Conservation (phyloP, 2,888 invertebrate genomes). For the Pemphredon lugubris region DNA sequence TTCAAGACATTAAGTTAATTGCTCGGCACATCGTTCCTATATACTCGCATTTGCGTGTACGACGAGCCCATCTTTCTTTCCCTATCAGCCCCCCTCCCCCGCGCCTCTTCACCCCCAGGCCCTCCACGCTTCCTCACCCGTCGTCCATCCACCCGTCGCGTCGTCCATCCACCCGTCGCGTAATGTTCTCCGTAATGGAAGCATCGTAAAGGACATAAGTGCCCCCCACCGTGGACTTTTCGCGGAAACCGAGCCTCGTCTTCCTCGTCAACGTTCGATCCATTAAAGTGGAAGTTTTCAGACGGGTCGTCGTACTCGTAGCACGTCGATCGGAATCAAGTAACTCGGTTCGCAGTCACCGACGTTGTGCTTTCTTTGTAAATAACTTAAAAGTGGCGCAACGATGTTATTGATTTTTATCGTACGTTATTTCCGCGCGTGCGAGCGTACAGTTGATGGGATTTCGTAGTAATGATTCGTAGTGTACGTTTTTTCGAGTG, state of each 20-base stretch:
- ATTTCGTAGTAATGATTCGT: too few relatives aligned
- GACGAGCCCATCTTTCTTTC: conserved; percentile 63
- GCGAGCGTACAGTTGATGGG: too few relatives aligned
- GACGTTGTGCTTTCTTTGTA: conserved; percentile 46
- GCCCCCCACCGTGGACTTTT: conserved; percentile 47
- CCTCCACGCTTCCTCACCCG: too few relatives aligned
- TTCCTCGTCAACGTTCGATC: conserved; percentile 48
- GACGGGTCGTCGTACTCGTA: conserved; percentile 32
- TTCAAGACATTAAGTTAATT: conserved; percentile 72
- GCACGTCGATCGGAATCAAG: conserved; percentile 19
- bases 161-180: conserved; percentile 42
- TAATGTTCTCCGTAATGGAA: conserved; percentile 64
- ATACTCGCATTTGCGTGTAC: conserved; percentile 65
- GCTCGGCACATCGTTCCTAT: conserved; percentile 65
- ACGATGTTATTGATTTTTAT: too few relatives aligned
- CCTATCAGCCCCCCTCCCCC: conserved; percentile 35
- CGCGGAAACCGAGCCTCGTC: conserved; percentile 40
- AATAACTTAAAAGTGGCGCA: too few relatives aligned
- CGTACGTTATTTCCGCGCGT: too few relatives aligned
- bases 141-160: too few relatives aligned
- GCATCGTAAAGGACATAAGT: conserved; percentile 61
- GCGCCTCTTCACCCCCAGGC: too few relatives aligned
- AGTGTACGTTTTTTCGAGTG: too few relatives aligned
- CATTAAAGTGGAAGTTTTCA: conserved; percentile 57
- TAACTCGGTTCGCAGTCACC: neutral